Evolutionary conservation across 2,888 invertebrate species (phyloP).

Genomic region (Brachypalpus laphriformis): DNA sequence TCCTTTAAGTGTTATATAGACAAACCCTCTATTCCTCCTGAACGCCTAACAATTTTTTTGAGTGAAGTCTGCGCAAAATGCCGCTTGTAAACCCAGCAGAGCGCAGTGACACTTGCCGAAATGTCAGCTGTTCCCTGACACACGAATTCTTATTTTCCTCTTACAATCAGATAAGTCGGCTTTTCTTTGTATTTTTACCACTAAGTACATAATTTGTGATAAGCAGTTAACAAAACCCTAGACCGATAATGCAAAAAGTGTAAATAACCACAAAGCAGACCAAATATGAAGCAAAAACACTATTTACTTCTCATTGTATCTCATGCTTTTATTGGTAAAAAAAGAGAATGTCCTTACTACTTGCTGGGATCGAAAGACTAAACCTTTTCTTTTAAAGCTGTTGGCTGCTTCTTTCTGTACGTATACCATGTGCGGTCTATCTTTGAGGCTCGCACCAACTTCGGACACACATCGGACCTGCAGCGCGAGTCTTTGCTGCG

Average conservation of each 20-base stretch:
- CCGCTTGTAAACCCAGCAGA: constrained; percentile 21
- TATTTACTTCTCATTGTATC: constrained; percentile 78
- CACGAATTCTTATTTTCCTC: constrained; percentile 17
- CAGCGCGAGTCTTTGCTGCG: constrained; percentile 94
- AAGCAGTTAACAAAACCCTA: neutral
- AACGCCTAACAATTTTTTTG: too few species aligned
- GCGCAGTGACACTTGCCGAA: neutral
- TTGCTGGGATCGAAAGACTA: constrained; percentile 3
- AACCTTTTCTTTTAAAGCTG: constrained; percentile 80
- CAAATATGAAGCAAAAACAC: constrained; percentile 79
- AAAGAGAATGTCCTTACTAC: constrained; percentile 9
- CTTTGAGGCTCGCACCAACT: constrained; percentile 93
- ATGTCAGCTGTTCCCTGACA: constrained; percentile 62
- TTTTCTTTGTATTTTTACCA: constrained; percentile 35
- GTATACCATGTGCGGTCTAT: constrained; percentile 87
- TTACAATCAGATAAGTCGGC: constrained; percentile 53
- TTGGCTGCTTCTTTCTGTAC: constrained; percentile 85
- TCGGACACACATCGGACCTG: constrained; percentile 90
- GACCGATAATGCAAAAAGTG: constrained; percentile 54
- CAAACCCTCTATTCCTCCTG: too few species aligned
- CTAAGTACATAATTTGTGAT: constrained; percentile 1
- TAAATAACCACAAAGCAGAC: constrained; percentile 20
- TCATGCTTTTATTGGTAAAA: constrained; percentile 81
- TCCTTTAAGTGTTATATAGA: too few species aligned
- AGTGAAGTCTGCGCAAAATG: too few species aligned